Conservation (phyloP, 1,140 invertebrate genomes). For the Leptinotarsa defecta region DNA sequence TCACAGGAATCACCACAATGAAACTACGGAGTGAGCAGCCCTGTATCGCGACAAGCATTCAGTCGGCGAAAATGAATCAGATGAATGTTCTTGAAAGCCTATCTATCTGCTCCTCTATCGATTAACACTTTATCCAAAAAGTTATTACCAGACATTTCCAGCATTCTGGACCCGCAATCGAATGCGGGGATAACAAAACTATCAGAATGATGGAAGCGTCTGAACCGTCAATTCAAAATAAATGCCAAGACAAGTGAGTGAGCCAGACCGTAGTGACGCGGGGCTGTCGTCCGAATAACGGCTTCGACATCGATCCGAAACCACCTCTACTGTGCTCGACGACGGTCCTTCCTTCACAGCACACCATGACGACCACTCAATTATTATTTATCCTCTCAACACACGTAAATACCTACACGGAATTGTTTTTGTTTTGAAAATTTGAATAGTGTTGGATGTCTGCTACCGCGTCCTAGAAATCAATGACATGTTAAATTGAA, state of each 20-base stretch:
- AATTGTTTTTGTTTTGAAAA: neutral
- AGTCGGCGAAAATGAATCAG: too few species aligned
- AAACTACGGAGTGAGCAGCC: too few species aligned
- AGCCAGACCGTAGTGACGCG: slow-evolving; percentile 30
- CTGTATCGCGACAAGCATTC: too few species aligned
- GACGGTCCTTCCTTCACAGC: slow-evolving; percentile 21
- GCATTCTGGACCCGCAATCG: neutral
- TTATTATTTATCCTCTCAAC: slow-evolving; percentile 31
- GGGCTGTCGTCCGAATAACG: slow-evolving; percentile 54
- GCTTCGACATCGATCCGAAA: slow-evolving; percentile 50
- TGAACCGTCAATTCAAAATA: slow-evolving; percentile 13
- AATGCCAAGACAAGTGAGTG: slow-evolving; percentile 27
- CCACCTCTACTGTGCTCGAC: slow-evolving; percentile 34
- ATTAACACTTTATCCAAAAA: too few species aligned
- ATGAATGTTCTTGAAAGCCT: too few species aligned
- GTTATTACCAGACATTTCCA: too few species aligned
- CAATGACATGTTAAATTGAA: too few species aligned
- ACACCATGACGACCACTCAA: slow-evolving; percentile 28
- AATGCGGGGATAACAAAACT: slow-evolving; percentile 9
- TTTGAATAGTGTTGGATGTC: neutral
- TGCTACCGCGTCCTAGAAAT: too few species aligned
- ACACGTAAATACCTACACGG: slow-evolving; percentile 1
- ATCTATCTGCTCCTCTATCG: too few species aligned
- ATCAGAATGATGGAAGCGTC: slow-evolving; percentile 16
- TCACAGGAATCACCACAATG: too few species aligned